phyloP scores from a whole-genome alignment of 2,113 vertebrate species.

The Stegastes partitus region DNA sequence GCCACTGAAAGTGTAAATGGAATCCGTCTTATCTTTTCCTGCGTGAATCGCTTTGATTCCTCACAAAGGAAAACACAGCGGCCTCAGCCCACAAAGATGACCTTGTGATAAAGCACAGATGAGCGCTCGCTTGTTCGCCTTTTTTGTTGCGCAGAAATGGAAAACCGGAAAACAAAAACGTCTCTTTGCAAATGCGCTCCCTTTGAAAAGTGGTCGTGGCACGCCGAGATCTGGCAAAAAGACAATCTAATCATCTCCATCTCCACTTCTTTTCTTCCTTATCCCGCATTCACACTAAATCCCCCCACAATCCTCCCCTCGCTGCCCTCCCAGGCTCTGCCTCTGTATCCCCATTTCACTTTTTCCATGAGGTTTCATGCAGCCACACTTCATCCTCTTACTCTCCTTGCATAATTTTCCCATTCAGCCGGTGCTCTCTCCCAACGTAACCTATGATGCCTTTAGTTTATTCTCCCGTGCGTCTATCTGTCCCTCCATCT shows the following conservation, averaged over 20 bases:
- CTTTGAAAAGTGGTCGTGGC: conserved; percentile 16
- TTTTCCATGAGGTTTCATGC: conserved; percentile 18
- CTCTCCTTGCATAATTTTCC: not conserved
- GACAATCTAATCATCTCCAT: conserved; percentile 48
- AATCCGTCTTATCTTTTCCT: conserved; percentile 53
- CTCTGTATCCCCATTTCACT: conserved; percentile 4
- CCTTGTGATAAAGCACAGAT: conserved; percentile 59
- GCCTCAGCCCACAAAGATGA: conserved; percentile 43
- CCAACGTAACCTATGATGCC: conserved; percentile 1
- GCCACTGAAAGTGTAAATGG: conserved; percentile 37
- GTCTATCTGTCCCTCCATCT: conserved; percentile 27
- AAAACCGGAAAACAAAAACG: conserved; percentile 11
- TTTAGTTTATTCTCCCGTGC: conserved; percentile 11
- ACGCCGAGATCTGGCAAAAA: conserved; percentile 42
- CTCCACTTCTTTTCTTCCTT: conserved; percentile 22
- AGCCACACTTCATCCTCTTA: conserved; percentile 14
- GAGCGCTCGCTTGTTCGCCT: conserved; percentile 15
- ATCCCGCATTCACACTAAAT: conserved; percentile 27
- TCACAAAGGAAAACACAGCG: conserved; percentile 30
- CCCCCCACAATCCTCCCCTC: conserved; percentile 14
- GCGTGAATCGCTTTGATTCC: conserved; percentile 50
- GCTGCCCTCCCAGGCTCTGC: conserved; percentile 26
- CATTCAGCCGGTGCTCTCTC: not conserved
- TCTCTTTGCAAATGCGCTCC: conserved; percentile 12
- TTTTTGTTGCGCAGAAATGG: conserved; percentile 13